Conservation (phyloP, 2,797 vertebrate genomes). For the Lacerta viridis region DNA sequence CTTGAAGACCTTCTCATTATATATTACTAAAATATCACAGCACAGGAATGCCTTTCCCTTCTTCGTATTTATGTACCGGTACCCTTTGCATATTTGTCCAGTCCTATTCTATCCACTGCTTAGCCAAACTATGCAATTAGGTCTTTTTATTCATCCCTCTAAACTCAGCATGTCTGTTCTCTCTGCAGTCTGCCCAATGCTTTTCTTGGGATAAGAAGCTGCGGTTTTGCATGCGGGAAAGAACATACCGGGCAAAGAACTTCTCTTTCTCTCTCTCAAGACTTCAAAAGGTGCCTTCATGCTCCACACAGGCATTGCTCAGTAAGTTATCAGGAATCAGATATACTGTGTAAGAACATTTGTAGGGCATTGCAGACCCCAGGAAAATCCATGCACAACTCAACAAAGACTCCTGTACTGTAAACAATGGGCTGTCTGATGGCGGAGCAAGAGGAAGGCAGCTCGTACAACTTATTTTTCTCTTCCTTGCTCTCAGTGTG, state of each 20-base stretch:
- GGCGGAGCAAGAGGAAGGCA: too few species aligned
- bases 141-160: neutral
- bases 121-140: conserved; percentile 6
- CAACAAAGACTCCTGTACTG: neutral
- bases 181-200: neutral
- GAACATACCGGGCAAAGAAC: neutral
- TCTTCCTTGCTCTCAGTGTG: too few species aligned
- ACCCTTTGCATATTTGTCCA: neutral
- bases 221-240: neutral
- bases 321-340: neutral
- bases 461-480: too few species aligned
- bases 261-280: neutral
- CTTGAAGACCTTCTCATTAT: neutral
- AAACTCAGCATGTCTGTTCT: conserved; percentile 1
- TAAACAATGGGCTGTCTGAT: neutral
- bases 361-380: neutral
- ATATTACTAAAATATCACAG: neutral
- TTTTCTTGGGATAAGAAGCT: conserved; percentile 1
- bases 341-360: neutral
- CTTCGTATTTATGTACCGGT: neutral
- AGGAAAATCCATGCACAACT: neutral
- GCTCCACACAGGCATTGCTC: neutral
- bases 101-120: neutral
- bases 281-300: neutral
- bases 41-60: neutral